Percentiles rank a stretch among this genome's conserved stretches.
Evolutionary conservation across 2,797 vertebrate genomes (phyloP).

Genomic region (Holocentrus rufus): DNA sequence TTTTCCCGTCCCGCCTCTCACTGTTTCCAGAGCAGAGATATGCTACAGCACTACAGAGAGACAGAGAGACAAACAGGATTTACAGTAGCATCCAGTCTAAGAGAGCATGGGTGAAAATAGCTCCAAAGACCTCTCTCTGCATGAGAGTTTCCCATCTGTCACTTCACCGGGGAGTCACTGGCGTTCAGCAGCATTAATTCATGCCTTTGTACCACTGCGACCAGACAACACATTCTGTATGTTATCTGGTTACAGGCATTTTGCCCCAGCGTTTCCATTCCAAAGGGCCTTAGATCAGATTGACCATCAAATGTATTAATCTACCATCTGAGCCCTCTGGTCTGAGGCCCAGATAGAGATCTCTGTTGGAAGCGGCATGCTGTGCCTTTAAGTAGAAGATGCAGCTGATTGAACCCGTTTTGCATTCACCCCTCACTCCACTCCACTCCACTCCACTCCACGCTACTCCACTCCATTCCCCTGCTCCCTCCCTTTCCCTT

Average conservation of each 20-base stretch:
- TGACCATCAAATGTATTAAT: constrained; percentile 32
- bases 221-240: constrained; percentile 26
- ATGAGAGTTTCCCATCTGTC: constrained; percentile 68
- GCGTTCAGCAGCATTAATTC: constrained; percentile 63
- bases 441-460: constrained; percentile 60
- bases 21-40: constrained; percentile 37
- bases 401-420: constrained; percentile 76
- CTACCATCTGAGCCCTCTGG: constrained; percentile 15
- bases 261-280: constrained; percentile 2
- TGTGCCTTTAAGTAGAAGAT: constrained; percentile 74
- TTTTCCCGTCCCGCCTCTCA: constrained; percentile 34
- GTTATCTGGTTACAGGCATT: constrained; percentile 37
- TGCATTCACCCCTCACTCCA: constrained; percentile 71
- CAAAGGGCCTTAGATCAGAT: constrained; percentile 26
- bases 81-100: constrained; percentile 54
- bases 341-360: constrained; percentile 37
- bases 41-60: constrained; percentile 6
- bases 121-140: constrained; percentile 63
- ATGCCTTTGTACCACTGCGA: constrained; percentile 45
- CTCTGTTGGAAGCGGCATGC: constrained; percentile 47
- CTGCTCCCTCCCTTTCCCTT: constrained; percentile 45
- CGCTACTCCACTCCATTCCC: constrained; percentile 36
- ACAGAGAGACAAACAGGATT: constrained; percentile 23
- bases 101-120: constrained; percentile 69
- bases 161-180: constrained; percentile 54